Conservation (phyloP, 2,113 vertebrate species). For the Corvus moneduloides region DNA sequence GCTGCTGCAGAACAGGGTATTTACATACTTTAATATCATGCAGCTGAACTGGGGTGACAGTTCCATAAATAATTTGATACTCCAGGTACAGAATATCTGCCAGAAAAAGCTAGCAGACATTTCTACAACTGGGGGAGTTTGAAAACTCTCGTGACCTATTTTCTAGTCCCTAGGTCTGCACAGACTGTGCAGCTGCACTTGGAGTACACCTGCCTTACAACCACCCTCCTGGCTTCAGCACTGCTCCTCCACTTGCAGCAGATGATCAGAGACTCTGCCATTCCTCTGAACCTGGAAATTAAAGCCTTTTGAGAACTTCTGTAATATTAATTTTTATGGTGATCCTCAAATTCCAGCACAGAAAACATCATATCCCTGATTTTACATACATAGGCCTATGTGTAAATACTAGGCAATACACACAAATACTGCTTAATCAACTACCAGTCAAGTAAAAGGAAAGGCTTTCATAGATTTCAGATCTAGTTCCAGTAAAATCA, state of each 20-base stretch:
- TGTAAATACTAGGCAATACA: background rate
- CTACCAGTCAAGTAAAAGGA: background rate
- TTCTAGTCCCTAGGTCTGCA: background rate
- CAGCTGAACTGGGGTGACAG: background rate
- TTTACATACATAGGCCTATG: background rate
- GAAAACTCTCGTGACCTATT: background rate
- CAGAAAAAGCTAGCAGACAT: background rate
- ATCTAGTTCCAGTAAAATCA: conserved; percentile 4
- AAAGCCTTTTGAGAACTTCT: background rate
- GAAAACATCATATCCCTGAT: background rate
- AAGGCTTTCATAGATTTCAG: background rate
- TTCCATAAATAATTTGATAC: background rate
- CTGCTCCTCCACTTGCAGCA: background rate
- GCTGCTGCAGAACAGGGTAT: background rate
- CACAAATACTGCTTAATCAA: background rate
- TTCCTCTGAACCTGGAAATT: background rate
- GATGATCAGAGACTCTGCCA: background rate
- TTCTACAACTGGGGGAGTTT: background rate
- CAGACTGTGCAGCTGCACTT: background rate
- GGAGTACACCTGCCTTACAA: background rate
- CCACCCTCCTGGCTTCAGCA: background rate
- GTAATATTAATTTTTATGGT: background rate
- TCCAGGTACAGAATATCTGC: background rate
- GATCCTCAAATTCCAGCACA: background rate
- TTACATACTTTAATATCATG: background rate